A percentile compares a stretch with the other conserved stretches of the same genome.
Conservation (phyloP, 2,797 vertebrate species). For the Alca torda region DNA sequence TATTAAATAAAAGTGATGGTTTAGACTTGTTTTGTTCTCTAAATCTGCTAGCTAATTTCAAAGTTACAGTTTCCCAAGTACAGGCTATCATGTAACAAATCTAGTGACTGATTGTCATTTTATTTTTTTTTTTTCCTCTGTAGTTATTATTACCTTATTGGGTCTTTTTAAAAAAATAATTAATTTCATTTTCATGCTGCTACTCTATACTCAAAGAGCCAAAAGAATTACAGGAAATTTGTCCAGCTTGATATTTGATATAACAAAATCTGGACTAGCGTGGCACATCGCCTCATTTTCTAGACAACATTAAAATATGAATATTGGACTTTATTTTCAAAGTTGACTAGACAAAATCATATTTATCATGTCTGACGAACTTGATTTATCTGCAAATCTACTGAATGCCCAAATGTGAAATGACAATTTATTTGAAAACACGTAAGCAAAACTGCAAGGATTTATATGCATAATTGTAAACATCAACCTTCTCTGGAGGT, state of each 20-base stretch:
- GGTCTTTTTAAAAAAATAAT: neutral
- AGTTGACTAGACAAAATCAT: neutral
- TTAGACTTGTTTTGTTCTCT: neutral
- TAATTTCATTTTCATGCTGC: neutral
- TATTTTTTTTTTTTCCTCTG: neutral
- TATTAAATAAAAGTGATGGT: neutral
- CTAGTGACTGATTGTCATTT: neutral
- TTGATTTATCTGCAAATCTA: neutral
- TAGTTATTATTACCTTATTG: neutral
- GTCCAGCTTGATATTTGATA: neutral
- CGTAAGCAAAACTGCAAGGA: neutral
- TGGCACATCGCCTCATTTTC: neutral
- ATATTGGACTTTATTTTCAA: neutral
- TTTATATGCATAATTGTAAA: neutral
- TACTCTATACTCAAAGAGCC: neutral
- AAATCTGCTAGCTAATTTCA: neutral
- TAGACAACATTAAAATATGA: neutral
- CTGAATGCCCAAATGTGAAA: neutral
- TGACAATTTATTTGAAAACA: neutral
- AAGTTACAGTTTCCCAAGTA: neutral
- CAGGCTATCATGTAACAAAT: neutral
- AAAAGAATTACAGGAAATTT: neutral
- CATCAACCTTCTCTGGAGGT: neutral
- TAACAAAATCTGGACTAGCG: neutral
- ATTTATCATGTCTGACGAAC: neutral